Base-by-base conservation (phyloP, 2,888 invertebrate genomes). In the Gastrophysa polygoni region DNA sequence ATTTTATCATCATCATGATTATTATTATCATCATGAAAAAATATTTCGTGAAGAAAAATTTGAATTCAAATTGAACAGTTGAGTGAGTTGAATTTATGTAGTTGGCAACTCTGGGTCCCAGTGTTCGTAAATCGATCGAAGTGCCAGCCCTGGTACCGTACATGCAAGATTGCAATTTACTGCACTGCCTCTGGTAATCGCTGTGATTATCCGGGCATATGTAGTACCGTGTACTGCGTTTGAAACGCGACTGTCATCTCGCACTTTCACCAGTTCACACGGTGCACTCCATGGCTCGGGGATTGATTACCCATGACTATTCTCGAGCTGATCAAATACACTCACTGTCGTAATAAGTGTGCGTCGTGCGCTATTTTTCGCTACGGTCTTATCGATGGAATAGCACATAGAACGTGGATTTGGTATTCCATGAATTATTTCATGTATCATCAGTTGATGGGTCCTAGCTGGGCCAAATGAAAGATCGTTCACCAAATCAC, bases 191-290 rank as follows among this genome's bases (percentile, higher is more conserved):
- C 69, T 61, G 70, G 71, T 73, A 73, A 73, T 73, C 68, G 72
- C 65, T 61, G 68, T 71, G 71, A 74, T 74, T 75, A 75, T 71
- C 70, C 65, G 71, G 68, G 71, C 72, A 73, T 73, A 70, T 73
- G 72, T 74, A 70, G 66, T 69, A 68, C 61, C 66, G 68, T 67
- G 68, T 61, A 68, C 65, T 66, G 67, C 61, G 57, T 64, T 38
- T 61, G 69, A 63, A 66, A 70, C 66, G 64, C 68, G 68, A 75
- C 75, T 75, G 75, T 76, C 77, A 77, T 77, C 74, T 77, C 71
- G 71, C 75, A 77, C 77, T 77, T 77, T 77, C 77, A 77, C 77
- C 72, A 66, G 77, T 77, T 77, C 77, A 77, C 77, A 77, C 77
- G 77, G 71, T 77, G 69, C 62, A 38, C 38, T 67, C 63, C 66